A percentile compares a stretch with the other conserved stretches of the same genome.
Conservation (phyloP, 2,888 invertebrate species). For the Hecatera dysodea region DNA sequence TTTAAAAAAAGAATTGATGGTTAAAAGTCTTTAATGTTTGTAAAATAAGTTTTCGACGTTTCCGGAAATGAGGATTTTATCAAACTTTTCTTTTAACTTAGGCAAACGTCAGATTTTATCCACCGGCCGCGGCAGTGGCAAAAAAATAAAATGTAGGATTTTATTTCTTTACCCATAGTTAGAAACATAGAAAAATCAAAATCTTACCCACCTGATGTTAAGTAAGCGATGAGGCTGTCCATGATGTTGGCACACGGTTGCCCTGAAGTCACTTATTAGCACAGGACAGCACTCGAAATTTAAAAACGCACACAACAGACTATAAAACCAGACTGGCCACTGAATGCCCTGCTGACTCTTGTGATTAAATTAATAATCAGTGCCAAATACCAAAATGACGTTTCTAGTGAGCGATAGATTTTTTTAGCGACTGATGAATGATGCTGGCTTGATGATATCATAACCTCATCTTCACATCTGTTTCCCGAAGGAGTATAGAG, state of each 20-base stretch:
- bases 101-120: too few species aligned
- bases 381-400: conserved; percentile 45
- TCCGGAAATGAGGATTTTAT: neutral
- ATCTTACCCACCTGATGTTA: conserved; percentile 33
- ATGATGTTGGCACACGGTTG: conserved; percentile 7
- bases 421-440: conserved; percentile 39
- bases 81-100: too few species aligned
- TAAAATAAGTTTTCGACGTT: too few species aligned
- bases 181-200: neutral
- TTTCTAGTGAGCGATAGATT: conserved; percentile 26
- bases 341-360: neutral
- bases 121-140: neutral
- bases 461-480: neutral
- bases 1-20: too few species aligned
- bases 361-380: conserved; percentile 29
- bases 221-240: conserved; percentile 39
- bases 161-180: neutral
- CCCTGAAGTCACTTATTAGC: conserved; percentile 25
- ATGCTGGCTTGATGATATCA: conserved; percentile 22
- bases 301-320: conserved; percentile 16
- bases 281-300: conserved; percentile 33
- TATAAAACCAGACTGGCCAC: conserved; percentile 5
- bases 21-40: too few species aligned
- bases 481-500: neutral
- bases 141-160: neutral